Percentiles rank a stretch among this genome's conserved stretches.
These are phyloP conservation scores for Recurvirostra avosetta DNA, from an alignment of 2,113 vertebrate genomes.

Conservation along the genomic window DNA sequence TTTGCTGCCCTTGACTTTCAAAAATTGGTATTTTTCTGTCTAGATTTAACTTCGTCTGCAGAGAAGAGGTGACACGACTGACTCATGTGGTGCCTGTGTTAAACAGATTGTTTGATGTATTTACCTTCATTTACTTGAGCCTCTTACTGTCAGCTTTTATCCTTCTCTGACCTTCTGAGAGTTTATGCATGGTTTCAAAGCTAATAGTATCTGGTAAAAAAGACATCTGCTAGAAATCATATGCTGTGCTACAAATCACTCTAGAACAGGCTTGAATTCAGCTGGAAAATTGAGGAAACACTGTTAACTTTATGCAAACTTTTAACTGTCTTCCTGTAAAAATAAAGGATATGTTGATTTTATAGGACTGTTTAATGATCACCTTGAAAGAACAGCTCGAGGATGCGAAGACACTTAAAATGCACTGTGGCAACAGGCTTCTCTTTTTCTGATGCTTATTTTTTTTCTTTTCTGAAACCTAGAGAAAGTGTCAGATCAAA, in stretches of 20 bases:
- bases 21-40: background rate
- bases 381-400: background rate
- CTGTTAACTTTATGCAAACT: background rate
- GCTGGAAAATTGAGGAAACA: constrained; percentile 14
- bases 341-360: background rate
- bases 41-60: background rate
- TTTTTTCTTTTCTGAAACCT: background rate
- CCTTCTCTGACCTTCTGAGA: constrained; percentile 22
- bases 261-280: background rate
- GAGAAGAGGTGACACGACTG: background rate
- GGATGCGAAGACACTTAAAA: background rate
- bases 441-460: background rate
- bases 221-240: constrained; percentile 9
- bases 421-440: background rate
- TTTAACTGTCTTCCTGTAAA: background rate
- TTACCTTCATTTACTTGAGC: constrained; percentile 22
- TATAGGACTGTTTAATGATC: background rate
- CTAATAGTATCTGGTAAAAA: constrained; percentile 10
- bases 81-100: background rate
- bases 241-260: background rate
- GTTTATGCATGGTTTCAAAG: constrained; percentile 20
- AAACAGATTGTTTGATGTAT: constrained; percentile 13
- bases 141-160: constrained; percentile 21
- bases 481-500: background rate
- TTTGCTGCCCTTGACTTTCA: background rate